Conservation (phyloP, 2,888 invertebrate species). For the Norana najaformis region DNA sequence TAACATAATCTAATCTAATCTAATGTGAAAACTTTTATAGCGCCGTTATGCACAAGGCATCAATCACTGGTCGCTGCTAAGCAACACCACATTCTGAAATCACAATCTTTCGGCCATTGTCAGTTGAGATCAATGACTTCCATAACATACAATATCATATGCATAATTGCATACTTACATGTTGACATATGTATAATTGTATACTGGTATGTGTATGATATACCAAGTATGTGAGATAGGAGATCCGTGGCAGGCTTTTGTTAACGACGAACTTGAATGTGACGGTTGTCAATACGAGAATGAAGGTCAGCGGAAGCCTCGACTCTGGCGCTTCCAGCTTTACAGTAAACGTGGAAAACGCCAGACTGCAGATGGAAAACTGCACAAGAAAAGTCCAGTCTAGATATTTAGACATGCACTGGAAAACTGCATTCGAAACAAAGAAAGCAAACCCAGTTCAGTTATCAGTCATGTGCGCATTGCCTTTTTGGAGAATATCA, state of each 20-base stretch:
- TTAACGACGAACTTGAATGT: conserved; percentile 35
- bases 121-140: too few relatives aligned
- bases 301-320: conserved; percentile 31
- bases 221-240: conserved; percentile 33
- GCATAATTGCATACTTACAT: background rate
- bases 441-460: too few relatives aligned
- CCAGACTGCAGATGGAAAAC: conserved; percentile 36
- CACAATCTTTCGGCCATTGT: too few relatives aligned
- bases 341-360: conserved; percentile 33
- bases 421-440: too few relatives aligned
- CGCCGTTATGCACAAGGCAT: too few relatives aligned
- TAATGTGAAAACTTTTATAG: too few relatives aligned
- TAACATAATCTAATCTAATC: too few relatives aligned
- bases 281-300: conserved; percentile 31
- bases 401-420: background rate
- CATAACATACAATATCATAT: too few relatives aligned
- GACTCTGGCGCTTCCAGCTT: conserved; percentile 31
- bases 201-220: background rate
- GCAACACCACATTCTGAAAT: too few relatives aligned
- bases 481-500: too few relatives aligned
- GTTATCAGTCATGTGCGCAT: too few relatives aligned
- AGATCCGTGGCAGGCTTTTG: conserved; percentile 33
- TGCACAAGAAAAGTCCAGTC: conserved; percentile 21
- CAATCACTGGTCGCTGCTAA: too few relatives aligned
- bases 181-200: background rate